A percentile compares a stretch with the other conserved stretches of the same genome.
Conservation (phyloP, 37 sponge, comb jelly and placozoan species). For the Ephydatia muelleri region DNA sequence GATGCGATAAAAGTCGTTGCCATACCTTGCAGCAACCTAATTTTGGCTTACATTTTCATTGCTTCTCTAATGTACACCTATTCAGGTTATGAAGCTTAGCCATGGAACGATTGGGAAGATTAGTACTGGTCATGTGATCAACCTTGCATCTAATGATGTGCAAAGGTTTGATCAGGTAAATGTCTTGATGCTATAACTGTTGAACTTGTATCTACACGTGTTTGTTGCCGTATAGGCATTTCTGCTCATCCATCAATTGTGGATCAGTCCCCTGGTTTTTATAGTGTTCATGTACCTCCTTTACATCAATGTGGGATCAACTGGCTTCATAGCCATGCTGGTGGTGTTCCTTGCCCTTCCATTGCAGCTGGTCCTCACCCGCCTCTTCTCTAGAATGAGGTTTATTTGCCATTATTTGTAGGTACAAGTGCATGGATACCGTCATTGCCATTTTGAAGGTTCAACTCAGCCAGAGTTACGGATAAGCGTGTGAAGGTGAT, state of each 20-base stretch:
- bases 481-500: slow-evolving; percentile 56
- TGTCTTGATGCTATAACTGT: not conserved
- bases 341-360: not conserved
- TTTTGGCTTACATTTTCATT: not conserved
- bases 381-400: not conserved
- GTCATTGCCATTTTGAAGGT: slow-evolving; percentile 9
- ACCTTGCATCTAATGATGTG: slow-evolving; percentile 83
- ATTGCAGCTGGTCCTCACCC: not conserved
- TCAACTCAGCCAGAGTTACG: slow-evolving; percentile 45
- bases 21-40: too few species aligned
- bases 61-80: not conserved
- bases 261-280: not conserved
- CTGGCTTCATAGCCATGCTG: not conserved
- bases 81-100: slow-evolving; percentile 56
- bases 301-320: not conserved
- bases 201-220: too few species aligned
- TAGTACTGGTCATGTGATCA: slow-evolving; percentile 78
- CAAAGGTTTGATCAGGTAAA: slow-evolving; percentile 80
- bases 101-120: slow-evolving; percentile 61
- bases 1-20: too few species aligned
- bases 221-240: not conserved
- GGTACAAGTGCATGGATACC: not conserved
- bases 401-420: not conserved
- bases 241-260: not conserved
- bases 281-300: not conserved